Percentiles rank a stretch among this genome's conserved stretches.
These are phyloP conservation scores for Dioctria linearis DNA, from an alignment of 2,888 invertebrate genomes.

Conservation along the genomic window DNA sequence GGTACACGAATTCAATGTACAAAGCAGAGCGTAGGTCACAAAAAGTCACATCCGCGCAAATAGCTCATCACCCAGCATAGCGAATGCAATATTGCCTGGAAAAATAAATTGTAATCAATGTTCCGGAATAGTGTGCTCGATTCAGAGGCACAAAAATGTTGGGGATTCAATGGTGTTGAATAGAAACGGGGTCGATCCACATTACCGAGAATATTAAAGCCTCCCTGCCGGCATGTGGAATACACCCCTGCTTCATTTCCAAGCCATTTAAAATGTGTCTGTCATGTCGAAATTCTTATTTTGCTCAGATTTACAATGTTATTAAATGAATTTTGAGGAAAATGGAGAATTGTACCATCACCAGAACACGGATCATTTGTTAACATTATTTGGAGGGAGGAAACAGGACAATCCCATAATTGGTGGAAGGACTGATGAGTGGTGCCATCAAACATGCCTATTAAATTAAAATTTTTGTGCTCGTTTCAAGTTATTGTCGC, in stretches of 20 bases:
- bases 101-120: slow-evolving; percentile 52
- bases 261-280: slow-evolving; percentile 31
- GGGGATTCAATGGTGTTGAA: slow-evolving; percentile 27
- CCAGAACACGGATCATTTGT: too few species aligned
- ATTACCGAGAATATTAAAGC: slow-evolving; percentile 1
- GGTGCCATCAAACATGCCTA: too few species aligned
- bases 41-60: slow-evolving; percentile 49
- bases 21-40: slow-evolving; percentile 5
- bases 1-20: neutral
- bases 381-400: too few species aligned
- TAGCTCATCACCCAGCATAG: slow-evolving; percentile 47
- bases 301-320: slow-evolving; percentile 14
- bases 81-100: slow-evolving; percentile 51
- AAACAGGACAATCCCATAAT: too few species aligned
- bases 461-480: too few species aligned
- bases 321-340: neutral
- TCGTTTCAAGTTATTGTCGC: too few species aligned
- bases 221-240: slow-evolving; percentile 2
- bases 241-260: slow-evolving; percentile 38
- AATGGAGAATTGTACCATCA: too few species aligned
- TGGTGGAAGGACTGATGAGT: too few species aligned
- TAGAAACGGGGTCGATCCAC: slow-evolving; percentile 8
- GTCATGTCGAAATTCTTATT: slow-evolving; percentile 6
- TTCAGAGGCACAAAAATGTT: slow-evolving; percentile 34
- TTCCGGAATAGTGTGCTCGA: slow-evolving; percentile 43